Conservation (phyloP, 1,140 invertebrate genomes). For the Mactra quadrangularis region DNA sequence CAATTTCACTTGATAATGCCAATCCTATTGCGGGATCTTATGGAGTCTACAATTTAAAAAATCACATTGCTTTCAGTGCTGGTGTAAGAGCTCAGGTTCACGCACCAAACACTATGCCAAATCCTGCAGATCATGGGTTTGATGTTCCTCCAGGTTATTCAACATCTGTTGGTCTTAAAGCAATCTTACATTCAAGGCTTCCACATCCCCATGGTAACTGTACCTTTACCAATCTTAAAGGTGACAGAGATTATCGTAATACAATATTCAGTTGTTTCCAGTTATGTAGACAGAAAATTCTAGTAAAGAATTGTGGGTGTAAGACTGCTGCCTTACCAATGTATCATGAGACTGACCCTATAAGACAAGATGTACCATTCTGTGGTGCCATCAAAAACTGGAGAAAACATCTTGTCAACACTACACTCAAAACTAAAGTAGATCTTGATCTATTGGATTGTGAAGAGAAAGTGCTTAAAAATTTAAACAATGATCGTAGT, state of each 20-base stretch:
- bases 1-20: slow-evolving; percentile 79
- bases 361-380: slow-evolving; percentile 64
- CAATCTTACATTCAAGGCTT: slow-evolving; percentile 72
- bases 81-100: slow-evolving; percentile 83
- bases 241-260: slow-evolving; percentile 71
- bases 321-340: slow-evolving; percentile 67
- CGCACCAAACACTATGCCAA: slow-evolving; percentile 82
- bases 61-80: slow-evolving; percentile 79
- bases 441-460: slow-evolving; percentile 68
- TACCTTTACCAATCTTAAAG: slow-evolving; percentile 67
- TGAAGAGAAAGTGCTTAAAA: slow-evolving; percentile 71
- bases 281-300: slow-evolving; percentile 78
- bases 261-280: slow-evolving; percentile 79
- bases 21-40: slow-evolving; percentile 76
- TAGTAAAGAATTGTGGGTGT: slow-evolving; percentile 75
- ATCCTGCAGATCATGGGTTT: slow-evolving; percentile 82
- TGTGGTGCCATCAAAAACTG: slow-evolving; percentile 77
- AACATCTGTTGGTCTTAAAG: slow-evolving; percentile 78
- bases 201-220: slow-evolving; percentile 80
- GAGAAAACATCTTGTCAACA: slow-evolving; percentile 33
- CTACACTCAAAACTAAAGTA: slow-evolving; percentile 28
- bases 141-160: slow-evolving; percentile 81
- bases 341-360: slow-evolving; percentile 35
- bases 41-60: slow-evolving; percentile 78
- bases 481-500: slow-evolving; percentile 74